phyloP scores from a whole-genome alignment of 2,888 invertebrate genomes.

The Yponomeuta malinellus region DNA sequence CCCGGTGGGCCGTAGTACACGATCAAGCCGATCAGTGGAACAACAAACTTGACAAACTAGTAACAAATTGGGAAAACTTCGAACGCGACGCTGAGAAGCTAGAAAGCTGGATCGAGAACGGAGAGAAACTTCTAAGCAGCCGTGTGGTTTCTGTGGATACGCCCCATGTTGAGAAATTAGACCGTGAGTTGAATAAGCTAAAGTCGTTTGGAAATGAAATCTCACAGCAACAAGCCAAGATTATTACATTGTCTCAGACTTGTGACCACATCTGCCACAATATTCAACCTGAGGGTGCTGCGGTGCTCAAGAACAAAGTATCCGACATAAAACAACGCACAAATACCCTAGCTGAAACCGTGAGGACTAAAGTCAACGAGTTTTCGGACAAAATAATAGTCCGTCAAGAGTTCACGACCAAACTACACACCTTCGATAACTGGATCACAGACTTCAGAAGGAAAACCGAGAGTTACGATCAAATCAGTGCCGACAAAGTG shows the following conservation, averaged over 20 bases:
- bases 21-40: conserved; percentile 86
- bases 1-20: conserved; percentile 90
- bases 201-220: conserved; percentile 91
- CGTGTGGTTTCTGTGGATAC: conserved; percentile 79
- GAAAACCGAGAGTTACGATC: conserved; percentile 85
- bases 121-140: conserved; percentile 77
- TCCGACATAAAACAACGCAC: conserved; percentile 84
- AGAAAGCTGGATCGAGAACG: conserved; percentile 84
- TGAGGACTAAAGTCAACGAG: conserved; percentile 84
- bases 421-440: conserved; percentile 84
- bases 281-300: conserved; percentile 86
- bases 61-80: conserved; percentile 87
- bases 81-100: conserved; percentile 85
- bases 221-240: conserved; percentile 88
- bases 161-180: conserved; percentile 84
- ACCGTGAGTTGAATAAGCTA: conserved; percentile 83
- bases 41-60: conserved; percentile 85
- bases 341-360: conserved; percentile 83
- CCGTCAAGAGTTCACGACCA: conserved; percentile 88
- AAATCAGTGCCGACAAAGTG: conserved; percentile 87
- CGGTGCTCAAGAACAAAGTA: conserved; percentile 81
- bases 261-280: conserved; percentile 87
- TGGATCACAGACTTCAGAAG: conserved; percentile 86
- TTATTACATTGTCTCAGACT: conserved; percentile 85
- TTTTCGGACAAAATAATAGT: conserved; percentile 88